These are phyloP conservation scores for Bradypus variegatus DNA, from an alignment of 2,797 vertebrate genomes.

Conservation along the genomic window DNA sequence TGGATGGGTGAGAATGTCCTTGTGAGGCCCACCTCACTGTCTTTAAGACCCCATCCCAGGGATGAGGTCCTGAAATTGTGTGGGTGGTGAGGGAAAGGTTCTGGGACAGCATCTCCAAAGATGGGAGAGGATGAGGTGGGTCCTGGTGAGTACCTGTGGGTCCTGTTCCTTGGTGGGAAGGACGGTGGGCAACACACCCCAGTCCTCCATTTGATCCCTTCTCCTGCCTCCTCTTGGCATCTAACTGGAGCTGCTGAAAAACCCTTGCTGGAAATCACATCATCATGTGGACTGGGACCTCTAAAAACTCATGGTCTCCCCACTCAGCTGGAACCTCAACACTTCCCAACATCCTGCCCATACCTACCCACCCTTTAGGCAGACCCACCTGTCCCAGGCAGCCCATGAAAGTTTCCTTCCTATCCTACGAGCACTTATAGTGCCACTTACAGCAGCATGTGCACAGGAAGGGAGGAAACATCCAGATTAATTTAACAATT, in stretches of 20 bases:
- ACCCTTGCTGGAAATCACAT: neutral
- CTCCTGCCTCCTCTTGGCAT: neutral
- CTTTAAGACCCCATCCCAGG: neutral
- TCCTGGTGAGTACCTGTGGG: neutral
- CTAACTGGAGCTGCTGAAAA: neutral
- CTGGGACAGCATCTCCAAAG: neutral
- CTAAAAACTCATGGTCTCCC: neutral
- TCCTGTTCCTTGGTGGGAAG: neutral
- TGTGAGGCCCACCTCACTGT: neutral
- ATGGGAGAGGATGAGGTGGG: neutral
- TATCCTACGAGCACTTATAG: neutral
- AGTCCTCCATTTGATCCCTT: neutral
- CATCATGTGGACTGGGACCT: too few species aligned
- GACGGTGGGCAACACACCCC: neutral
- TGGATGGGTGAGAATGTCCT: neutral
- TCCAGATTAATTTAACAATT: neutral
- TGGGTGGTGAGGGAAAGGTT: neutral
- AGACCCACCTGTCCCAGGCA: neutral
- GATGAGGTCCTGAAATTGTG: neutral
- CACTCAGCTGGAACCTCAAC: neutral
- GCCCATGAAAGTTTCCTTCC: neutral
- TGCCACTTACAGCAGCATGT: neutral
- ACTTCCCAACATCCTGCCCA: neutral
- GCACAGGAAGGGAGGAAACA: neutral
- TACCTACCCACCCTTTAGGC: neutral